These are phyloP conservation scores for Bufotes viridis DNA, from an alignment of 2,797 vertebrate species.

Conservation along the genomic window DNA sequence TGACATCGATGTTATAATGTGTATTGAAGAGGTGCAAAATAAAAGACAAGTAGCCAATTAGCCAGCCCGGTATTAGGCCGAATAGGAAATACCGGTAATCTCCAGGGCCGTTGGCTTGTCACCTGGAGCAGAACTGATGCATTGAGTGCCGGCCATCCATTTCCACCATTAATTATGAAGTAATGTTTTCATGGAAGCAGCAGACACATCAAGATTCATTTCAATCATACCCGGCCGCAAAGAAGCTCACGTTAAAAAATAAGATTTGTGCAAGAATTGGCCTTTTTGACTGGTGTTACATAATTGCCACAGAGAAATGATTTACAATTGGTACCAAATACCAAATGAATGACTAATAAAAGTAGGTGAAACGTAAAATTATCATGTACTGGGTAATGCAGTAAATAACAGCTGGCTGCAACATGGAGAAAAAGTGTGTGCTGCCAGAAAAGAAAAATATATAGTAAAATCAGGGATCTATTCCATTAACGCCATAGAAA, in stretches of 20 bases:
- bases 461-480: too few relatives aligned
- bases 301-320: neutral
- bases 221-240: neutral
- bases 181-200: constrained; percentile 21
- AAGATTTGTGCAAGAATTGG: neutral
- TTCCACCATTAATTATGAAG: constrained; percentile 23
- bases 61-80: neutral
- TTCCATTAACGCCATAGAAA: too few relatives aligned
- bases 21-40: neutral
- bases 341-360: neutral
- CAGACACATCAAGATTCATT: neutral
- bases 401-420: neutral
- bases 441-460: too few relatives aligned
- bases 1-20: neutral
- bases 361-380: neutral
- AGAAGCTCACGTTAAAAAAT: neutral
- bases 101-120: neutral
- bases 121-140: neutral
- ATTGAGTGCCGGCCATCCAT: neutral
- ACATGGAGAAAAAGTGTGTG: neutral
- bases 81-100: neutral
- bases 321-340: too few relatives aligned
- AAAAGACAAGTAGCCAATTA: neutral
- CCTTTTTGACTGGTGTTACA: neutral
- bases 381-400: neutral